Evolutionary conservation across 2,113 vertebrate genomes (phyloP), one percentile per base, ranked within the genome.

Genomic region (Austrofundulus limnaeus): DNA sequence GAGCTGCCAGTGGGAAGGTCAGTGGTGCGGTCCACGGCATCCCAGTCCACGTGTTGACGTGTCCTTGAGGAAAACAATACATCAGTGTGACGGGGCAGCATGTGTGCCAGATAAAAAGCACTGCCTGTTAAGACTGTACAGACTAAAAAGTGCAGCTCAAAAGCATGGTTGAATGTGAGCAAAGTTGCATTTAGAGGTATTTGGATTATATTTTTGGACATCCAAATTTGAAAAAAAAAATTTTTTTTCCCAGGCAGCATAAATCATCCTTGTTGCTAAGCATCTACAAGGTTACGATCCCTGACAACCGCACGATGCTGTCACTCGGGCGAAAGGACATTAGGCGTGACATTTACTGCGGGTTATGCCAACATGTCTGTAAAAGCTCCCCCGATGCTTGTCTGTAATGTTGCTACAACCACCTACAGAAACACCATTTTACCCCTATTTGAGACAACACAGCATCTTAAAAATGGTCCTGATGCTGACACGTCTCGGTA

Each of bases 401-500:
- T n/a, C 24, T 52, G 48, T 4, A 19, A 20, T 46, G 19, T 7
- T 49, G 14, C 5, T n/a, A 52, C 24, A 34, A 46, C n/a, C 5
- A 5, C 15, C 1, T 10, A 7, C 43, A 46, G 16, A 2, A 43
- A 17, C 6, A n/a, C 12, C 10, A 21, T 4, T 28, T 34, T 10
- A 14, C 15, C 17, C 15, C 38, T 56, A 38, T 48, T 28, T 31
- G n/a, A 37, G 39, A 24, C 17, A 15, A 12, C 15, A 19, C 20
- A 45, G 50, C 9, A 68, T 52, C 49, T 47, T 9, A n/a, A 57
- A 28, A 66, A 57, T 16, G 17, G 25, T 28, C 19, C 21, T 21
- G 50, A 54, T 0, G 19, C n/a, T n/a, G n/a, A n/a, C n/a, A 21
- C 11, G 48, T 48, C 45, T 31, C 46, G 16, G 53, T n/a, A 17